A percentile compares a stretch with the other conserved stretches of the same genome.
Evolutionary conservation across 2,113 vertebrate genomes (phyloP).

Genomic region (Zeus faber): DNA sequence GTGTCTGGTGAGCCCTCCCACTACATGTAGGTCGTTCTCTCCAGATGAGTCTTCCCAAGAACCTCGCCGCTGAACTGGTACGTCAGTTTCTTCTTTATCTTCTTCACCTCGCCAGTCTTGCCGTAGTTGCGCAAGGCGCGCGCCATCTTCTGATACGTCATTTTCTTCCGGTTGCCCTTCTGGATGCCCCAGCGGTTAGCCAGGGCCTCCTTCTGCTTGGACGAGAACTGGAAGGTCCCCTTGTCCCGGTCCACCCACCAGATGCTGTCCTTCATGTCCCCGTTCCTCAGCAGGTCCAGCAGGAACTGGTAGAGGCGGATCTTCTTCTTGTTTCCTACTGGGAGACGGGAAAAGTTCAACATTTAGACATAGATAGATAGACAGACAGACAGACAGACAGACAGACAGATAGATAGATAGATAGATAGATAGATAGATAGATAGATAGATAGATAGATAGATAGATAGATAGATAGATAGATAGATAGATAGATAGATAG

Average conservation of each 20-base stretch:
- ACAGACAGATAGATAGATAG: too few relatives aligned
- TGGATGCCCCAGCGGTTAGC: slow-evolving; percentile 97
- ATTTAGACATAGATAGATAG: too few relatives aligned
- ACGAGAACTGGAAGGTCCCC: slow-evolving; percentile 98
- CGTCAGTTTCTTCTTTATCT: slow-evolving; percentile 98
- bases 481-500: too few relatives aligned
- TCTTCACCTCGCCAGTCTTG: slow-evolving; percentile 97
- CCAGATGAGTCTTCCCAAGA: slow-evolving; percentile 82
- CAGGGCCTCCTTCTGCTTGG: slow-evolving; percentile 96
- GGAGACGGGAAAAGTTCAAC: too few relatives aligned
- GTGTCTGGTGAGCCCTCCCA: not conserved
- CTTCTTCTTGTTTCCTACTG: slow-evolving; percentile 95
- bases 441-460: too few relatives aligned
- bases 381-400: too few relatives aligned
- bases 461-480: too few relatives aligned
- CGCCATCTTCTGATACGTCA: slow-evolving; percentile 99
- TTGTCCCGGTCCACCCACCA: slow-evolving; percentile 99
- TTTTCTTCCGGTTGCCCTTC: slow-evolving; percentile 98
- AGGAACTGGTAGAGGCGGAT: slow-evolving; percentile 98
- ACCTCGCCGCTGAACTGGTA: slow-evolving; percentile 99
- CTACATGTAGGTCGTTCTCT: slow-evolving; percentile 85
- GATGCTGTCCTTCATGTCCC: slow-evolving; percentile 99
- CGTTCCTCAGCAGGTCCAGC: slow-evolving; percentile 90
- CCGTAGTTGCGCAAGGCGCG: slow-evolving; percentile 96
- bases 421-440: slow-evolving; percentile 29